Evolutionary conservation across 2,797 vertebrate genomes (phyloP).

Genomic region (Malurus leucopterus): DNA sequence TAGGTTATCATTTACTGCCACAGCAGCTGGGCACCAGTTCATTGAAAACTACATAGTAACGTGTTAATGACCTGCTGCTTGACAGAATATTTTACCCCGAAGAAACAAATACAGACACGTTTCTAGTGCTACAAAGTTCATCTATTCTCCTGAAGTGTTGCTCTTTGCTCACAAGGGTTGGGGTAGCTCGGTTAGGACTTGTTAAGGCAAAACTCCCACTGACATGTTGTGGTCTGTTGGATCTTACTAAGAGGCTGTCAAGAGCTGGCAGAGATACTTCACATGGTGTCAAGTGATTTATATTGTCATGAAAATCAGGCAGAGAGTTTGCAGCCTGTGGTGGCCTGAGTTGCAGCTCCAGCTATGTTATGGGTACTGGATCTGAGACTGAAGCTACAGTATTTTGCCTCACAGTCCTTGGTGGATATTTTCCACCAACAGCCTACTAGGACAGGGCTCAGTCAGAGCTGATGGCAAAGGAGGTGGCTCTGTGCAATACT

Average conservation of each 20-base stretch:
- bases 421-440: neutral
- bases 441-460: neutral
- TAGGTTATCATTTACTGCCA: neutral
- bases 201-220: neutral
- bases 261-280: neutral
- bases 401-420: neutral
- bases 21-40: neutral
- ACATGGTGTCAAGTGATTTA: neutral
- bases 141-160: neutral
- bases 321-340: neutral
- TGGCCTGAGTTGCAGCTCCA: neutral
- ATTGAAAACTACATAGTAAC: neutral
- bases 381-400: neutral
- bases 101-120: neutral
- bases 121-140: neutral
- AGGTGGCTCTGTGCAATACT: neutral
- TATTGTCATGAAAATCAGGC: neutral
- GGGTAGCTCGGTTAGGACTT: neutral
- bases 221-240: neutral
- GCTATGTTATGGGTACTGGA: neutral
- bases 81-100: neutral
- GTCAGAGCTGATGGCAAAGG: neutral
- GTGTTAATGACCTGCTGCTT: neutral
- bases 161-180: neutral
- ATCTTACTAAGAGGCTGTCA: neutral